phyloP scores from a whole-genome alignment of 37 sponge, comb jelly and placozoan genomes.

The Theonella swinhoei region DNA sequence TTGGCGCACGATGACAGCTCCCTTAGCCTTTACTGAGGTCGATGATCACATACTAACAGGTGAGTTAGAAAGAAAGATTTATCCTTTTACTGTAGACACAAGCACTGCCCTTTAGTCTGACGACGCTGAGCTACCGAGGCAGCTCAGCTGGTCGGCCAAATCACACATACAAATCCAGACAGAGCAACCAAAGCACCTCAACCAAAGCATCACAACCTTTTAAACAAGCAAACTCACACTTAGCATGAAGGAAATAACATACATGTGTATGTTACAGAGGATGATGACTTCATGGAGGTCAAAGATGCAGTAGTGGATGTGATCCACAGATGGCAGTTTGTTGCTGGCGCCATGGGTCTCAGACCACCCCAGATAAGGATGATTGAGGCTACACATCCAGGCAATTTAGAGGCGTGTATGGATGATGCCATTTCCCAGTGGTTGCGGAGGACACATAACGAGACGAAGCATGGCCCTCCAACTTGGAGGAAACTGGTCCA shows the following conservation, averaged over 20 bases:
- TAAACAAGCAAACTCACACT: too few species aligned
- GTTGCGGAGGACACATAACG: not conserved
- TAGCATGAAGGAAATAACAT: too few species aligned
- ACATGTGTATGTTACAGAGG: not conserved
- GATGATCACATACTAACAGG: not conserved
- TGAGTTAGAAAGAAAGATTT: not conserved
- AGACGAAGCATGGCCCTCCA: constrained; percentile 8
- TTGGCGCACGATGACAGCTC: too few species aligned
- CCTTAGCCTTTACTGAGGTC: too few species aligned
- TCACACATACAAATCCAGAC: too few species aligned
- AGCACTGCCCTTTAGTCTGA: too few species aligned
- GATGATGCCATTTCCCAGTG: constrained; percentile 1
- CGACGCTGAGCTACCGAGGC: too few species aligned
- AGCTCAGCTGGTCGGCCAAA: too few species aligned
- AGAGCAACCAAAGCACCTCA: too few species aligned
- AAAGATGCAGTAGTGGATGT: not conserved
- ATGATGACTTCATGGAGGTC: not conserved
- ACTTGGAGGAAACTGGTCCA: constrained; percentile 22
- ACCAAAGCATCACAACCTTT: too few species aligned
- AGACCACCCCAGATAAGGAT: not conserved
- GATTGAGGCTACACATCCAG: not conserved
- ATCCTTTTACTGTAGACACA: not conserved
- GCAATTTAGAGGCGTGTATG: not conserved
- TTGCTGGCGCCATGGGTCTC: not conserved
- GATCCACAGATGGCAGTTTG: not conserved